Base-by-base conservation (phyloP, 2,797 vertebrate species). In the Malurus splendens region DNA sequence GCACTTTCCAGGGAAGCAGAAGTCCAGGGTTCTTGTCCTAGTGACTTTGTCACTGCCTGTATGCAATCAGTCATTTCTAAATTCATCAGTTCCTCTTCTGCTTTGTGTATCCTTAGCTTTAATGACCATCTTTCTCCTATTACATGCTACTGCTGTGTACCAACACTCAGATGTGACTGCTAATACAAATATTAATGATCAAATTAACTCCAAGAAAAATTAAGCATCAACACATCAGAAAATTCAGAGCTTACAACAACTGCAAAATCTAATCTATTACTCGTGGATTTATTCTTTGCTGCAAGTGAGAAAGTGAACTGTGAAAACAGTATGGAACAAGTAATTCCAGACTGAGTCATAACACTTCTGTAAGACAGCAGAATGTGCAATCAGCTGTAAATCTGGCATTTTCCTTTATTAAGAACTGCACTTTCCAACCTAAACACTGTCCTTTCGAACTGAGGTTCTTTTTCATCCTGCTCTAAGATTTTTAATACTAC, bases 271-370 rank as follows among this genome's bases (percentile, higher is more conserved):
- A 77, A 82, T 74, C 52, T 89, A 48, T 8, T 66, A 22, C 39
- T 85, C 3, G 2, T 19, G 18, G 45, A 79, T 90, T 84, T 88
- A 82, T 79, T 88, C 71, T 74, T 51, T 85, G 65, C 56, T 88
- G 30, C 39, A 86, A 88, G 78, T 60, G 88, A 91, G 81, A 90
- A 91, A 85, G 14, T 8, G 67, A 92, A 79, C 56, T 82, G 67
- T 66, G 81, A 84, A 84, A 88, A 79, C 42, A 79, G 72, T n/a
- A 79, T 0, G 0, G 67, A 90, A 79, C 38, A 76, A 86, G 67
- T 45, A 79, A 90, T 79, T 85, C 60, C 60, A 86, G 67, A 64
- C 1, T 91, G 81, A 95, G 64, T 81, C 74, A 73, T 47, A 77
- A 72, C 0, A 4, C 42, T 85, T 80, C 61, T 54, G 17, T 48